Percentiles rank a stretch among this genome's conserved stretches.
These are phyloP conservation scores for Manduca sexta DNA, from an alignment of 1,140 invertebrate species.

Conservation along the genomic window DNA sequence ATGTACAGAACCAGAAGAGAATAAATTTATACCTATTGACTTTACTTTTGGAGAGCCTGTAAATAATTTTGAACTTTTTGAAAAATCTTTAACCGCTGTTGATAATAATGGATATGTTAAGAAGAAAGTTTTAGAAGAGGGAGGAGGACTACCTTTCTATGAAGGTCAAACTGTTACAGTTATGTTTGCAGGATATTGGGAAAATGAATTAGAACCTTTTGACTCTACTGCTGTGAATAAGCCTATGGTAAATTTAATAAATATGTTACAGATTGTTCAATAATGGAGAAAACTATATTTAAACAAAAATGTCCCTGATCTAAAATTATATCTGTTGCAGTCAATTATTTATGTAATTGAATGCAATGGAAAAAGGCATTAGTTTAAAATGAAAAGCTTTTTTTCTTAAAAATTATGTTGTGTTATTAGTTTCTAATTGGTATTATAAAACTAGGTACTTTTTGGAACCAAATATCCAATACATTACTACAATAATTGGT, in stretches of 20 bases:
- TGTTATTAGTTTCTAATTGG: too few relatives aligned
- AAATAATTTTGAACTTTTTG: conserved; percentile 31
- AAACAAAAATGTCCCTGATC: too few relatives aligned
- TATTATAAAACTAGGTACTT: too few relatives aligned
- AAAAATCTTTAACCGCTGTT: conserved; percentile 30
- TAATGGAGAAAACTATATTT: too few relatives aligned
- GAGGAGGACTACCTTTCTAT: conserved; percentile 44
- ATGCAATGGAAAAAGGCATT: too few relatives aligned
- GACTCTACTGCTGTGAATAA: conserved; percentile 34
- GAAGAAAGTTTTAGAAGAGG: conserved; percentile 54
- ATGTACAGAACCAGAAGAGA: background rate
- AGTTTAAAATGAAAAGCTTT: too few relatives aligned
- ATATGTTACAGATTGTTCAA: too few relatives aligned
- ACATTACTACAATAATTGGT: too few relatives aligned
- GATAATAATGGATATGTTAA: conserved; percentile 44
- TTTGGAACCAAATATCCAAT: too few relatives aligned
- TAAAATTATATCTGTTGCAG: too few relatives aligned
- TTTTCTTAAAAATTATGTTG: too few relatives aligned
- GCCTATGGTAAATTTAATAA: conserved; percentile 36
- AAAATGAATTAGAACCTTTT: conserved; percentile 50
- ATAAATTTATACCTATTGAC: conserved; percentile 17
- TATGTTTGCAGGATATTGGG: conserved; percentile 55
- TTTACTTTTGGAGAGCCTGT: conserved; percentile 48
- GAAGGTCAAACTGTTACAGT: conserved; percentile 44
- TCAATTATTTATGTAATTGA: too few relatives aligned